phyloP scores from a whole-genome alignment of 2,888 invertebrate species.

The Drosophila pseudotakahashii region DNA sequence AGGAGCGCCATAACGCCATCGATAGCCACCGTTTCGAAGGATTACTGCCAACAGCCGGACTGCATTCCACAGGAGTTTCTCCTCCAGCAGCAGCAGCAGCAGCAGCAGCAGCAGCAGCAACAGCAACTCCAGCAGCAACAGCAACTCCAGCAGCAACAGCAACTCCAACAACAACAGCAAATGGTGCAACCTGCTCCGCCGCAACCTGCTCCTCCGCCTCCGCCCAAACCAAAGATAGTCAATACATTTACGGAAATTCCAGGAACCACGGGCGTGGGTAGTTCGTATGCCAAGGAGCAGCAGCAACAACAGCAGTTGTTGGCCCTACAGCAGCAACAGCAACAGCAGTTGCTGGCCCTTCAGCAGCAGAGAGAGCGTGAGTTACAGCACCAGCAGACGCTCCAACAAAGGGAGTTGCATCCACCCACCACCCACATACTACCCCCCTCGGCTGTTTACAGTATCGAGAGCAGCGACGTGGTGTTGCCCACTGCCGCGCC shows the following conservation, averaged over 20 bases:
- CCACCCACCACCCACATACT: conserved; percentile 81
- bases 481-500: conserved; percentile 61
- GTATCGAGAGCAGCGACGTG: conserved; percentile 80
- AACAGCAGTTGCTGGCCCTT: conserved; percentile 46
- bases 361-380: conserved; percentile 54
- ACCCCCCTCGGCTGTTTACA: conserved; percentile 83
- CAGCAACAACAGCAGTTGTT: conserved; percentile 66
- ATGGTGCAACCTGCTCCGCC: conserved; percentile 48
- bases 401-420: conserved; percentile 71
- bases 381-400: conserved; percentile 55
- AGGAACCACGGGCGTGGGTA: conserved; percentile 84
- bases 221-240: conserved; percentile 80
- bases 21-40: conserved; percentile 84
- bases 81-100: conserved; percentile 50
- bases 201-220: conserved; percentile 79
- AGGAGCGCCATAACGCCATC: conserved; percentile 84
- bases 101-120: conserved; percentile 53
- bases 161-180: conserved; percentile 8
- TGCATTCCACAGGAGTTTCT: conserved; percentile 80
- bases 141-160: conserved; percentile 55
- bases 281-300: conserved; percentile 82
- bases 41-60: conserved; percentile 83
- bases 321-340: conserved; percentile 64
- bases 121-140: conserved; percentile 59
- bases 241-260: conserved; percentile 84